Evolutionary conservation across 2,797 vertebrate genomes (phyloP), one percentile per base, ranked within the genome.

Genomic region (Eurystomus glaucurus): DNA sequence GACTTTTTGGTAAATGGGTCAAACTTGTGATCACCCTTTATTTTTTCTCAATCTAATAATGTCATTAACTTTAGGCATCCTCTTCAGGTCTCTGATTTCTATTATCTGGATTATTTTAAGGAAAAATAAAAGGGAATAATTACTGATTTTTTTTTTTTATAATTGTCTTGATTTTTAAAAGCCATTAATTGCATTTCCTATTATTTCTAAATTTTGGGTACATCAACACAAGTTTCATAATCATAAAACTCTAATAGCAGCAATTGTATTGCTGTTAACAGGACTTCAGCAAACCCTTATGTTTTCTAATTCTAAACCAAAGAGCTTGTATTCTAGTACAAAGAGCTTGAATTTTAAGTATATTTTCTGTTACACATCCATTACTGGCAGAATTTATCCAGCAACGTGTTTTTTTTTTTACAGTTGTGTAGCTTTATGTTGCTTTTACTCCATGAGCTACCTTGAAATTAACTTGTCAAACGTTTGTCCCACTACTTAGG

Each of bases 381-480:
- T 93, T 96, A 93, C 86, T 92, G 77, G 74, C 66, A 62, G 85
- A 93, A 88, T 91, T 95, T 94, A 95, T 61, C 69, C 88, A 91
- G 88, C 71, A 85, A 93, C 35, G 15, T 69, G 41, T 69, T 72
- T 62, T 65, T 61, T 51, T 78, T 72, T 88, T 93, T 72, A 88
- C 74, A 92, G n/a, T 82, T 91, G 37, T 85, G 60, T 92, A 89
- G 68, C 69, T 95, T 93, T 87, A 39, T 3, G 3, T 93, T 85
- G 66, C 52, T 87, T 74, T 77, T 89, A n/a, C 68, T 95, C 66
- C 77, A 57, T 31, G 86, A 97, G 86, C 85, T 95, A 92, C 94
- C 97, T 96, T 77, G 92, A 95, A 96, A 96, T 96, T 91, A 89
- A 89, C 84, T 96, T 96, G 88, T 94, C 95, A 96, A 89, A 64